Base-by-base conservation (phyloP, 2,888 invertebrate species). In the Physocephala rufipes region DNA sequence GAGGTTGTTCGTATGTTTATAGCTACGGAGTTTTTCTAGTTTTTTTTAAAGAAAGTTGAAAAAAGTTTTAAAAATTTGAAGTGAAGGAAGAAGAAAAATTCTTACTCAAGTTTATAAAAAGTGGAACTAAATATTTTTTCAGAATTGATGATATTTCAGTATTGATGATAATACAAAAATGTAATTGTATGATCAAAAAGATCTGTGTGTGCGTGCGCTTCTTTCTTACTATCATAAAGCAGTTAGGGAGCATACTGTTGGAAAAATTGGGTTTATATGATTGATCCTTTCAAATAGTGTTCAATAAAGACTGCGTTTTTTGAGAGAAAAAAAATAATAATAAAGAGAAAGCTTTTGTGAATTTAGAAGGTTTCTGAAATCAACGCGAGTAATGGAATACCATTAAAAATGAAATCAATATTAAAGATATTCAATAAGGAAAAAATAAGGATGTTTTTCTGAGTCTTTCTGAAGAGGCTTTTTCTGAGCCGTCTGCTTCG, bases 1-100 rank as follows among this genome's bases (percentile, higher is more conserved):
- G 75, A 73, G 74, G 76, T 76, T 76, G 75, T 74, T 72, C 74
- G 36, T 36, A 4, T 7, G 36, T 36, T 9, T 36, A 4, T 9
- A 28, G 61, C 72, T 68, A 72, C 72, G 73, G 68, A 75, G 71
- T 58, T 71, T 63, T 65, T 71, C 64, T 67, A 71, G 71, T 51
- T 67, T 70, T 71, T 71, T 73, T 71, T 73, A 68, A n/a, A 74
- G 64, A 24, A 45, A 59, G 58, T 24, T 45, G 59, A 59, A 58
- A 67, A 67, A 9, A 7, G 28, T 2, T 24, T 19, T 61, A 7
- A 7, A 26, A 28, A 16, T 58, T 59, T 43, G n/a, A 5, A 58
- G 43, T 13, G 49, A 47, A 45, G 59, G n/a, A 67, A 58, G 45
- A 59, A 36, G 24, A 55, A 58, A 67, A 67, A 58, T 28, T 59